Evolutionary conservation across 2,888 invertebrate genomes (phyloP), one percentile per base, ranked within the genome.

Genomic region (Sminthurinus aureus): DNA sequence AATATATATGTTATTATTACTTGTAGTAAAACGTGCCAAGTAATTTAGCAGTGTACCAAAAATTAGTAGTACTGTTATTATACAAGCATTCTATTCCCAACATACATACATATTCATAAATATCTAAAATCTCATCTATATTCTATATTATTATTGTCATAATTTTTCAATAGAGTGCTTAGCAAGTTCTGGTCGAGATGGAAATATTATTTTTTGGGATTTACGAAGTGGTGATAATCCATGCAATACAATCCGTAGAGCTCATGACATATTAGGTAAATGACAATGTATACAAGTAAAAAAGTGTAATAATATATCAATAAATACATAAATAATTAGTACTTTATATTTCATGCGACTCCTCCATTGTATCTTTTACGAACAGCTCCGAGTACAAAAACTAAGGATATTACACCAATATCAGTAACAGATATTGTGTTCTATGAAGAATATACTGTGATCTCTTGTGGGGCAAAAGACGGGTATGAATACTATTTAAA

Each of bases 391-490:
- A 67, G 18, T 20, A 67, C n/a, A 67, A 67, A 22, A 22, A 20
- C 24, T 24, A 89, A 89, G 89, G 82, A 86, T 88, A 15, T 89
- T 89, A 79, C 89, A 50, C 52, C 82, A 73, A 87, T 90, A 85
- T 90, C 90, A 90, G 95, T 97, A 80, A 97, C 97, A 0, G 94
- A 95, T 11, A 92, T 97, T 20, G 93, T 93, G 0, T 97, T 96
- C 91, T 96, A 95, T 90, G 94, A 96, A 90, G 94, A 94, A 84
- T 90, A 93, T 86, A 94, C 94, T 6, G 91, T 98, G 0, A 92
- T 96, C 74, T 96, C 97, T 0, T 95, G 96, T 89, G 96, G 96
- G 0, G 95, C 96, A 83, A 95, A 95, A 73, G 97, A 97, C 91
- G 96, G 96, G 93, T 93, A 89, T 88, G 90, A 89, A 74, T 76